These are phyloP conservation scores for Ips typographus DNA, from an alignment of 1,140 invertebrate species.

Conservation along the genomic window DNA sequence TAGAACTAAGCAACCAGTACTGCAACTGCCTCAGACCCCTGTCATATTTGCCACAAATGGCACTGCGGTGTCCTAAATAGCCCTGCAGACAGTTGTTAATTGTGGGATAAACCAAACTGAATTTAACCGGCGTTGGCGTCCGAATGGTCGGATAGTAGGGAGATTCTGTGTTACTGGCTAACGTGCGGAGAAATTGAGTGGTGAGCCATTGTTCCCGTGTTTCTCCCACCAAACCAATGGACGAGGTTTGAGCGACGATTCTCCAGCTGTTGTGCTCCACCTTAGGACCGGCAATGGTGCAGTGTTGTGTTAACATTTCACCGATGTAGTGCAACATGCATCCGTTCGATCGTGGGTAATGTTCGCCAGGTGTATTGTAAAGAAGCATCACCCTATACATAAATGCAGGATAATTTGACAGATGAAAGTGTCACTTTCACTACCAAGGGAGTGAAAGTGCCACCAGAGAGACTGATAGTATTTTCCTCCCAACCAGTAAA, in stretches of 20 bases:
- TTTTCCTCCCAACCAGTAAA: no score
- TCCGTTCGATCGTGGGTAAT: neutral
- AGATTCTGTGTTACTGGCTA: neutral
- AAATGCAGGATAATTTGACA: no score
- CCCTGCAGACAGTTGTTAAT: conserved; percentile 1
- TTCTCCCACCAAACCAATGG: neutral
- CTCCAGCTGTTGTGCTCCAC: neutral
- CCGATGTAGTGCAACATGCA: neutral
- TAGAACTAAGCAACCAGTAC: neutral
- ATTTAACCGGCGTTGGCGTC: neutral
- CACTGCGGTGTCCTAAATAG: conserved; percentile 1
- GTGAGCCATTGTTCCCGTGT: neutral
- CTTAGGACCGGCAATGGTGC: neutral
- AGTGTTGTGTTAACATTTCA: neutral
- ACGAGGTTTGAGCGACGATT: neutral
- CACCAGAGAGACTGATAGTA: no score
- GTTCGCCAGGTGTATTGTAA: neutral
- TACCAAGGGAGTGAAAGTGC: no score
- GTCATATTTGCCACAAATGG: neutral
- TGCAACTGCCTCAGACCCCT: neutral
- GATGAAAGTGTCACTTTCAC: no score
- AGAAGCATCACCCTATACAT: neutral
- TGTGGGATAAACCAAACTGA: neutral
- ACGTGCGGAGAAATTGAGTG: neutral
- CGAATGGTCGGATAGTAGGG: neutral